phyloP scores from a whole-genome alignment of 1,140 invertebrate species.

The Cecropterus lyciades region DNA sequence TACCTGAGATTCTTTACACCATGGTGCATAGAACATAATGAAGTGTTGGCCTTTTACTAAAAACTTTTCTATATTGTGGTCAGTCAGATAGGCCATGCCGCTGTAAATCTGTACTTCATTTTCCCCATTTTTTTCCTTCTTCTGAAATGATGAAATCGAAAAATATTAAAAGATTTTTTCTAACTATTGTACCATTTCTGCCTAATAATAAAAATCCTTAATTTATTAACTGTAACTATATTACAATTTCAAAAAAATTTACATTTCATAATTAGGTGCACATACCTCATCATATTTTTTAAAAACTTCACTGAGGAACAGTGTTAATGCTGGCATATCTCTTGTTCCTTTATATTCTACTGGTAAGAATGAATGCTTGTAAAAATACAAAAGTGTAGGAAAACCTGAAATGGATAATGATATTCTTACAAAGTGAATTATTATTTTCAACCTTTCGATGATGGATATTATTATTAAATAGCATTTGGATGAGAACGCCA shows the following conservation, averaged over 20 bases:
- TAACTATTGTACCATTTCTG: too few relatives aligned
- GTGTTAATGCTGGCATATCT: conserved; percentile 69
- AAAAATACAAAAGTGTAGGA: conserved; percentile 71
- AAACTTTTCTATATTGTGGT: conserved; percentile 77
- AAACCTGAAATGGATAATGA: conserved; percentile 63
- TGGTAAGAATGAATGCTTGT: conserved; percentile 68
- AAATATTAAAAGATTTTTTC: too few relatives aligned
- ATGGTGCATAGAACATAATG: conserved; percentile 75
- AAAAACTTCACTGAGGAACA: conserved; percentile 74
- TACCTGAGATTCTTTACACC: conserved; percentile 74
- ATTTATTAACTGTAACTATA: too few relatives aligned
- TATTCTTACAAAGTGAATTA: too few relatives aligned
- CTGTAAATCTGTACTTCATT: conserved; percentile 68
- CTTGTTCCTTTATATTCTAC: conserved; percentile 73
- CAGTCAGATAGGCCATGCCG: conserved; percentile 70
- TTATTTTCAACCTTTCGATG: too few relatives aligned
- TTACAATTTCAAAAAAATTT: too few relatives aligned
- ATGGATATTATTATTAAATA: too few relatives aligned
- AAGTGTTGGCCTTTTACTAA: conserved; percentile 75
- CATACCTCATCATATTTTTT: conserved; percentile 63
- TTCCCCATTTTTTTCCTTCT: conserved; percentile 45
- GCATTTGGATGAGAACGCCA: too few relatives aligned
- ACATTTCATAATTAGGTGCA: too few relatives aligned
- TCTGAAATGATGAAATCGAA: conserved; percentile 13
- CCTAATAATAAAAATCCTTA: too few relatives aligned